phyloP scores from a whole-genome alignment of 2,888 invertebrate genomes.

The Coecobrya sp. region DNA sequence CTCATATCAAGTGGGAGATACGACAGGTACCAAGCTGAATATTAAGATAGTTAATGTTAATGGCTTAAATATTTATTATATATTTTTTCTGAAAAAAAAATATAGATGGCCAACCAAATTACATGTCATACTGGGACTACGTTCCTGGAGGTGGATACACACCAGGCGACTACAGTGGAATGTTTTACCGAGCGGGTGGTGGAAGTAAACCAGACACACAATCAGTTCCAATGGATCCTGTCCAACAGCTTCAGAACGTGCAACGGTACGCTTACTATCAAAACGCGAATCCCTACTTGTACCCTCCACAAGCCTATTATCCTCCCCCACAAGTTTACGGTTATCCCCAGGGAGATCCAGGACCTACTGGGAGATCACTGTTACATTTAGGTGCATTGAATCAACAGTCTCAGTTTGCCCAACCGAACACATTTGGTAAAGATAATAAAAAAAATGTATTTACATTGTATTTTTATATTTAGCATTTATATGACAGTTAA shows the following conservation, averaged over 20 bases:
- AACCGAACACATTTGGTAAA: too few relatives aligned
- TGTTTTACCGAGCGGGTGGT: slow-evolving; percentile 48
- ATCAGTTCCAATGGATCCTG: slow-evolving; percentile 57
- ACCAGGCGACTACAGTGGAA: slow-evolving; percentile 61
- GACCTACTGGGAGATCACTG: too few relatives aligned
- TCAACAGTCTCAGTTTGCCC: too few relatives aligned
- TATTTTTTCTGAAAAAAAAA: neutral
- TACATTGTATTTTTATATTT: too few relatives aligned
- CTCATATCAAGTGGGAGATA: too few relatives aligned
- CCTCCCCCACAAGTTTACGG: neutral
- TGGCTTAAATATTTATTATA: too few relatives aligned
- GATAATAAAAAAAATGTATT: too few relatives aligned
- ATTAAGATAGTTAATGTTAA: neutral
- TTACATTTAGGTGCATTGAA: too few relatives aligned
- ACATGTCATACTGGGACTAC: slow-evolving; percentile 48
- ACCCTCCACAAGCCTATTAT: neutral
- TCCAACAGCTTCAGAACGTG: slow-evolving; percentile 65
- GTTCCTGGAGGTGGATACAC: slow-evolving; percentile 16
- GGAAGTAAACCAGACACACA: too few relatives aligned
- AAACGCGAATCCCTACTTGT: neutral
- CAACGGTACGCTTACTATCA: slow-evolving; percentile 60
- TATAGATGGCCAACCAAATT: neutral
- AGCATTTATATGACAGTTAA: too few relatives aligned
- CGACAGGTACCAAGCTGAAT: neutral
- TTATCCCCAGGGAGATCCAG: too few relatives aligned